Evolutionary conservation across 2,797 vertebrate species (phyloP), one percentile per base, ranked within the genome.

Genomic region (Acanthurus tractus): DNA sequence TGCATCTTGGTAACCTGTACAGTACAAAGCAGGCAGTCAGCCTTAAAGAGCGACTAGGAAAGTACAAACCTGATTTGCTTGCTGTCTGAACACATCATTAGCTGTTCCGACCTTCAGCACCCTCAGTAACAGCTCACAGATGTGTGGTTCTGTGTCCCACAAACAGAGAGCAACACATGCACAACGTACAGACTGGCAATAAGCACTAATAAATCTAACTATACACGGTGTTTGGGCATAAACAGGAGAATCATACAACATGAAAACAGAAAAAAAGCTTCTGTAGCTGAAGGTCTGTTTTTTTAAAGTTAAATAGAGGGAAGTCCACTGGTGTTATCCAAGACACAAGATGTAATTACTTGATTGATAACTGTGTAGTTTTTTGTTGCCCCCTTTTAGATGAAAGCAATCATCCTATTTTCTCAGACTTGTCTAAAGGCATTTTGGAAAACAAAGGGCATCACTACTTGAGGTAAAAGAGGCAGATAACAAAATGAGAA

Each of bases 1-100:
- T 65, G 9, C 34, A 65, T 14, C 55, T 36, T 40, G 17, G 23
- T 52, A 49, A 53, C 15, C 54, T 59, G 23, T 13, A 9, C 57
- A 17, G 23, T 14, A 52, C 63, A 56, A 52, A 70, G 49, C 45
- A 49, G 23, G 29, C 29, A 34, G 29, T 34, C 50, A n/a, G 18
- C 23, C 17, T 17, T 44, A 18, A 48, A 44, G 34, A 67, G 22
- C 34, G 46, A 76, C 69, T 42, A n/a, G 20, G 12, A 17, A 52
- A 53, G 18, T 62, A 44, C 70, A 77, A 66, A 70, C 74, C n/a
- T 14, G 49, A 81, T 74, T 54, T 22, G 45, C 25, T 52, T 20
- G 9, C 17, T 1, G 44, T 61, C 57, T 78, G 71, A 68, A 61
- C 63, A 61, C 48, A 34, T 34, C 29, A 34, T 34, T 34, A 34